Base-by-base conservation (phyloP, 2,888 invertebrate genomes). In the Neuroscelio doddi region DNA sequence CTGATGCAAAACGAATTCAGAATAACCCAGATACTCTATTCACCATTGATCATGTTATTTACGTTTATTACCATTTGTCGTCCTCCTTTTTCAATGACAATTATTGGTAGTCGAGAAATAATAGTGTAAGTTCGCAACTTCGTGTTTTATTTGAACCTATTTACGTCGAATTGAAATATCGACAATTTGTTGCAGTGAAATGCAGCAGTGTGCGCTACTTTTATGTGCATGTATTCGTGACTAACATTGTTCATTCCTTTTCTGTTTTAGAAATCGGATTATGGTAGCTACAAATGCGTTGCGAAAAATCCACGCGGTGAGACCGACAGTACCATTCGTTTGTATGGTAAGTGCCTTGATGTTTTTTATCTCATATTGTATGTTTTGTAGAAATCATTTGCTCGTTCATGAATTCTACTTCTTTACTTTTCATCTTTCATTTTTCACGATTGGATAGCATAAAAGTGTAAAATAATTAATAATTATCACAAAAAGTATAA, bases 301-400 rank as follows among this genome's bases (percentile, higher is more conserved):
- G 93, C 95, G 64, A 95, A 95, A 86, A 95, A 96, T 87, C 94
- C 95, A 56, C 88, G 95, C 70, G 95, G 95, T 67, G 94, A 95
- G 84, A 95, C 95, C 42, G 95, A 95, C 85, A 95, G 95, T 70
- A 92, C 92, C 67, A 95, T 96, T 82, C 90, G 93, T 74, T 88
- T 96, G 69, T 95, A 95, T 85, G 92, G 95, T 95, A 88, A 92
- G 94, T 90, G 3, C 32, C n/a, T n/a, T n/a, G n/a, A n/a, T n/a
- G n/a, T n/a, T n/a, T n/a, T n/a, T n/a, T n/a, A n/a, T n/a, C n/a
- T n/a, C n/a, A n/a, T n/a, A n/a, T n/a, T n/a, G n/a, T n/a, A n/a
- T n/a, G n/a, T n/a, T n/a, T n/a, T n/a, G n/a, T n/a, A n/a, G n/a
- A n/a, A n/a, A n/a, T n/a, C n/a, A n/a, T n/a, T n/a, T n/a, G n/a